phyloP scores from a whole-genome alignment of 2,113 vertebrate genomes.

The Lycaon pictus region DNA sequence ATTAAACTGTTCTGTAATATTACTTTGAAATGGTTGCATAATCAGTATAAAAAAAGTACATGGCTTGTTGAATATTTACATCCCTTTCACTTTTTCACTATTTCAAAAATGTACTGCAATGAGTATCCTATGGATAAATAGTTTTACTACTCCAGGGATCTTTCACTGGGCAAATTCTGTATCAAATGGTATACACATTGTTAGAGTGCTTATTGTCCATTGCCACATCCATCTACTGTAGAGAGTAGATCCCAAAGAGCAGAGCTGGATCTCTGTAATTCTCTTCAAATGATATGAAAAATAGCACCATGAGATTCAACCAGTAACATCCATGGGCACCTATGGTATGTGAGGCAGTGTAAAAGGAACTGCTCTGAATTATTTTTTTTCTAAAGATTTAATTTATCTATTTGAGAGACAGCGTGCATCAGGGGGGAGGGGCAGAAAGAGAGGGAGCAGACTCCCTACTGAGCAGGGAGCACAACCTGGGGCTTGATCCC shows the following conservation, averaged over 20 bases:
- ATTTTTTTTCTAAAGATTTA: neutral
- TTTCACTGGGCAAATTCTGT: neutral
- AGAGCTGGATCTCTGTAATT: neutral
- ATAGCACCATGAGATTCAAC: neutral
- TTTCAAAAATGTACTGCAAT: neutral
- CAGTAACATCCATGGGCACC: neutral
- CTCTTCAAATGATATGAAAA: neutral
- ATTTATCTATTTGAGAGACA: neutral
- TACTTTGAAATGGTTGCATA: conserved; percentile 4
- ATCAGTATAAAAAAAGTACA: neutral
- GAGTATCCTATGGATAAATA: neutral
- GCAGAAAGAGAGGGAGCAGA: neutral
- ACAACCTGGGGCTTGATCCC: neutral
- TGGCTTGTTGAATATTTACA: neutral
- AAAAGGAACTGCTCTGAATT: neutral
- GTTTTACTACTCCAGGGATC: neutral
- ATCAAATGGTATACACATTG: neutral
- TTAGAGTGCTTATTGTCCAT: neutral
- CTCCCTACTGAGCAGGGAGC: rapidly evolving
- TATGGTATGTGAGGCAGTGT: neutral
- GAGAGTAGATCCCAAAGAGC: neutral
- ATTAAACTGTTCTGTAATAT: neutral
- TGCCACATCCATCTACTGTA: neutral
- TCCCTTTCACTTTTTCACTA: neutral
- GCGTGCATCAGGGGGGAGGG: neutral